phyloP scores from a whole-genome alignment of 2,888 invertebrate species.

The Drosophila eohydei region DNA sequence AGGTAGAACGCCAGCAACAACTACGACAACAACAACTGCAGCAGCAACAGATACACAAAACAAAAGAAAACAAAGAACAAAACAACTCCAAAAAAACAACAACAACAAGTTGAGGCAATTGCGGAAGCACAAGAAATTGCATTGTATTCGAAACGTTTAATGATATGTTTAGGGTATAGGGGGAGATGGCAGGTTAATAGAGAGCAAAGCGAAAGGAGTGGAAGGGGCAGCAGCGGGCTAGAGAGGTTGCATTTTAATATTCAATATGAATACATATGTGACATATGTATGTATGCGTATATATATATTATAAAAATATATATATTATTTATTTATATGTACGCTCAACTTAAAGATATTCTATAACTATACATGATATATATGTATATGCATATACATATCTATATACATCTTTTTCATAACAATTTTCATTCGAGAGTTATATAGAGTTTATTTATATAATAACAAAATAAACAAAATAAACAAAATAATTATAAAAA shows the following conservation, averaged over 20 bases:
- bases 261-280: background rate
- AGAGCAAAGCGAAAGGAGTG: background rate
- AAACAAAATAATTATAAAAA: too few species aligned
- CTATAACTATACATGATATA: background rate
- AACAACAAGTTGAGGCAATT: slow-evolving; percentile 3
- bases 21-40: slow-evolving; percentile 5
- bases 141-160: background rate
- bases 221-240: background rate
- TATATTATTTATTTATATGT: background rate
- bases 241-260: background rate
- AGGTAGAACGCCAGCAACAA: slow-evolving; percentile 3
- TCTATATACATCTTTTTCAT: too few species aligned
- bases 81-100: background rate
- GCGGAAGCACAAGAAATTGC: slow-evolving; percentile 8
- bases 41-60: background rate
- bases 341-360: background rate
- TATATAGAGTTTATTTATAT: too few species aligned
- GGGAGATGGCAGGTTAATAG: background rate
- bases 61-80: slow-evolving; percentile 1
- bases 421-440: too few species aligned
- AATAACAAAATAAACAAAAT: too few species aligned
- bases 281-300: too few species aligned
- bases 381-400: too few species aligned
- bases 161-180: too few species aligned
- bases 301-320: background rate